Conservation (phyloP, 2,113 vertebrate species). For the Perognathus longimembris region DNA sequence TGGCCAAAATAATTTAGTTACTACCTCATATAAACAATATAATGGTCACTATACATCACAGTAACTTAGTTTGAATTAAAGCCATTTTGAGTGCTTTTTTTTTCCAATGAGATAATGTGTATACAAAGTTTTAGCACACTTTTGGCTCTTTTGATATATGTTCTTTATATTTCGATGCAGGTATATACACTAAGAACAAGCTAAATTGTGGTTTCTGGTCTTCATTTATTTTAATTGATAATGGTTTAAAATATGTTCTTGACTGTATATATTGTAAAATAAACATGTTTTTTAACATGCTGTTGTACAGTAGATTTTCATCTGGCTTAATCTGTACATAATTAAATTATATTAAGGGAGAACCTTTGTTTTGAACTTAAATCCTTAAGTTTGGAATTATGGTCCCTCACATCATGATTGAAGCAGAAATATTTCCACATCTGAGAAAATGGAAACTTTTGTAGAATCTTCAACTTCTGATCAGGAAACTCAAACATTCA, state of each 20-base stretch:
- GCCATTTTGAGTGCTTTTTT: slow-evolving; percentile 84
- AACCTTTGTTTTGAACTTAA: background rate
- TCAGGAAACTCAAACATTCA: background rate
- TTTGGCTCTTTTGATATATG: slow-evolving; percentile 84
- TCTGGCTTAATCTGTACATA: slow-evolving; percentile 76
- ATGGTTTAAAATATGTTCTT: slow-evolving; percentile 88
- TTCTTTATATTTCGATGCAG: slow-evolving; percentile 88
- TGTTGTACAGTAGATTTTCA: slow-evolving; percentile 85
- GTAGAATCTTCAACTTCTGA: slow-evolving; percentile 21
- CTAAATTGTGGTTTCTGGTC: slow-evolving; percentile 88
- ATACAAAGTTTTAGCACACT: slow-evolving; percentile 86
- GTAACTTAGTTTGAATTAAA: slow-evolving; percentile 85
- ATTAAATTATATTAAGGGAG: background rate
- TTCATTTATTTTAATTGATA: slow-evolving; percentile 87
- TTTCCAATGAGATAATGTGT: slow-evolving; percentile 84
- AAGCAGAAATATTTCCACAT: background rate
- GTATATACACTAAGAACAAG: slow-evolving; percentile 88
- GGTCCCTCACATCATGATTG: background rate
- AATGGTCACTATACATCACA: slow-evolving; percentile 86
- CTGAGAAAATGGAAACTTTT: slow-evolving; percentile 5
- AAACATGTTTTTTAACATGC: slow-evolving; percentile 90
- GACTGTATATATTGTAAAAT: slow-evolving; percentile 92
- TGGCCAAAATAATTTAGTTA: slow-evolving; percentile 92
- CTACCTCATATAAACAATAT: slow-evolving; percentile 90
- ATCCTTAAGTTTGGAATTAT: slow-evolving; percentile 9